Evolutionary conservation across 2,113 vertebrate species (phyloP).

Genomic region (Pygathrix nemaeus): DNA sequence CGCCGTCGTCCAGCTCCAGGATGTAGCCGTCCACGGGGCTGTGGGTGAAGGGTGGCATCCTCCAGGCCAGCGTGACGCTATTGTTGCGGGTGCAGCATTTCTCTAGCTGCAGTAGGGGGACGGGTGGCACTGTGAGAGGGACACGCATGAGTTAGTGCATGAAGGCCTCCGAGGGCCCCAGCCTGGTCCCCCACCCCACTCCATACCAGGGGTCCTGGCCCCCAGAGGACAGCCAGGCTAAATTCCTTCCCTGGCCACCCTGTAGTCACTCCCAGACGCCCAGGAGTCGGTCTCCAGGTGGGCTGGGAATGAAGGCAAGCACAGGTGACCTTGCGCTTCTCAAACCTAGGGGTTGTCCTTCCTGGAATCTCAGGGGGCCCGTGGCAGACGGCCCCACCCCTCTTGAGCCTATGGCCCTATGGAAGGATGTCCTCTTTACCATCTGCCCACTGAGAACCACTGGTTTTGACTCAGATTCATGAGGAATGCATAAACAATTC

Average conservation of each 20-base stretch:
- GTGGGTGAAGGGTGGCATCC: slow-evolving; percentile 87
- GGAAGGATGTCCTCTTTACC: not conserved
- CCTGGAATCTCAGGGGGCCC: not conserved
- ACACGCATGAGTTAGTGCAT: slow-evolving; percentile 83
- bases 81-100: slow-evolving; percentile 98
- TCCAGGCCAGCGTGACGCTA: slow-evolving; percentile 98
- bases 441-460: not conserved
- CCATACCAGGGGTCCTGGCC: not conserved
- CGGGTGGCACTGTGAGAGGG: slow-evolving; percentile 88
- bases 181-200: not conserved
- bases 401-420: not conserved
- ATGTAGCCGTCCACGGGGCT: slow-evolving; percentile 95
- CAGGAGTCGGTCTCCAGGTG: no score
- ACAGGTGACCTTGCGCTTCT: no score
- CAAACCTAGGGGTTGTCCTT: not conserved
- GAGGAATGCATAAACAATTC: fast-evolving
- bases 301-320: no score
- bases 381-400: fast-evolving
- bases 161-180: not conserved
- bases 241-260: no score
- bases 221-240: no score
- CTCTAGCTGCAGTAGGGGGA: slow-evolving; percentile 96
- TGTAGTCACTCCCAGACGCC: not conserved
- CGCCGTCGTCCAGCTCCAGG: slow-evolving; percentile 97
- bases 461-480: fast-evolving